These are phyloP conservation scores for Drosophila takahashii DNA, from an alignment of 1,140 invertebrate genomes.

Conservation along the genomic window DNA sequence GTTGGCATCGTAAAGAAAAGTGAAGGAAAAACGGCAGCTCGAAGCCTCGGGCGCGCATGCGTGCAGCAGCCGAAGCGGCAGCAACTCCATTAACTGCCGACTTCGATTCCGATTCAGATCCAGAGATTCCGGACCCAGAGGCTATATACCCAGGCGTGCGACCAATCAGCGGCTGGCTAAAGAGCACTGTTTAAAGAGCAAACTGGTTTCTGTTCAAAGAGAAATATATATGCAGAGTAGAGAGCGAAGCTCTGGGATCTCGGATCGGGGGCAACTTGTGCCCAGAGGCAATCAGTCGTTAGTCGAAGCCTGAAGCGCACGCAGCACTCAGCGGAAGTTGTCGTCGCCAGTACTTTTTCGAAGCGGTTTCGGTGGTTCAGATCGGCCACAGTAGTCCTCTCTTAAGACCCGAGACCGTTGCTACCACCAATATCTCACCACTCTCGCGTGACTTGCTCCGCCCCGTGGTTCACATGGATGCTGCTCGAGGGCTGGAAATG, in stretches of 20 bases:
- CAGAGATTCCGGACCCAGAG: slow-evolving; percentile 40
- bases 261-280: slow-evolving; percentile 39
- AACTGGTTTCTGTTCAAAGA: slow-evolving; percentile 65
- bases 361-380: slow-evolving; percentile 7
- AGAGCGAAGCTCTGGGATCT: slow-evolving; percentile 15
- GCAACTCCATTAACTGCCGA: slow-evolving; percentile 68
- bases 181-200: slow-evolving; percentile 63
- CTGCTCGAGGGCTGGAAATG: slow-evolving; percentile 70
- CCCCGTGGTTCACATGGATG: slow-evolving; percentile 54
- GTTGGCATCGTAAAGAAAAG: slow-evolving; percentile 73
- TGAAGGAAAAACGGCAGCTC: slow-evolving; percentile 14
- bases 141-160: slow-evolving; percentile 44
- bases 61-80: slow-evolving; percentile 50
- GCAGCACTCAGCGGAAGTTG: slow-evolving; percentile 57
- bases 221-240: slow-evolving; percentile 6
- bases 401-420: background rate
- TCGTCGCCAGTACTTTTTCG: slow-evolving; percentile 11
- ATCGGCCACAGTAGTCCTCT: background rate
- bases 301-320: slow-evolving; percentile 75
- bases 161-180: slow-evolving; percentile 72
- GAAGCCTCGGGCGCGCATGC: slow-evolving; percentile 60
- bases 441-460: slow-evolving; percentile 72
- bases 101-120: slow-evolving; percentile 36
- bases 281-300: slow-evolving; percentile 76
- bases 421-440: background rate